phyloP scores from a whole-genome alignment of 1,140 invertebrate species.

The Anastrepha obliqua region DNA sequence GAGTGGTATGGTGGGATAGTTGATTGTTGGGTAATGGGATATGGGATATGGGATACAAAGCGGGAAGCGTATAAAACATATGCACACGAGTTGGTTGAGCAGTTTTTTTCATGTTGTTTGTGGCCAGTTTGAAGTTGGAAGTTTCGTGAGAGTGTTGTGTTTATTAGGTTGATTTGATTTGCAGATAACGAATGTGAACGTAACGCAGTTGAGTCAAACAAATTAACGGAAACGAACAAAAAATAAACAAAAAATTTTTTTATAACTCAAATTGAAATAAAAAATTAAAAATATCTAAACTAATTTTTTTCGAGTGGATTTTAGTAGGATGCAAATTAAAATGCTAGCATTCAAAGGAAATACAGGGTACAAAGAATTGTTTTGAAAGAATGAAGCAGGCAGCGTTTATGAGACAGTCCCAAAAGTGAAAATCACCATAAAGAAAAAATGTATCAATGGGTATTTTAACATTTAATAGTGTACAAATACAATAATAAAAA shows the following conservation, averaged over 20 bases:
- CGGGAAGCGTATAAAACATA: not conserved
- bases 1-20: slow-evolving; percentile 10
- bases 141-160: not conserved
- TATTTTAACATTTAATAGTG: too few relatives aligned
- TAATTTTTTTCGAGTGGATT: not conserved
- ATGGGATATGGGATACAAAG: slow-evolving; percentile 24
- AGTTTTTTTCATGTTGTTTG: slow-evolving; percentile 23
- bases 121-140: not conserved
- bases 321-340: not conserved
- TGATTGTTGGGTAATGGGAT: not conserved
- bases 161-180: not conserved
- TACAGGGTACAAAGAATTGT: not conserved
- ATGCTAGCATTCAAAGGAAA: not conserved
- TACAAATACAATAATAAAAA: too few relatives aligned
- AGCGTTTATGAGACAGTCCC: not conserved
- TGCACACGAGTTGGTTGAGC: not conserved
- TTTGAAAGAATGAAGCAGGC: not conserved
- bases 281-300: slow-evolving; percentile 6
- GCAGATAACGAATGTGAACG: not conserved
- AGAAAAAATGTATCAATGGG: too few relatives aligned
- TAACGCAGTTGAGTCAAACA: slow-evolving; percentile 27
- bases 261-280: slow-evolving; percentile 45
- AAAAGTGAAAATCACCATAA: not conserved
- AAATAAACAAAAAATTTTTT: slow-evolving; percentile 52
- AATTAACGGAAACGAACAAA: slow-evolving; percentile 41